Evolutionary conservation across 2,888 invertebrate species (phyloP).

Genomic region (Mythimna lalbum): DNA sequence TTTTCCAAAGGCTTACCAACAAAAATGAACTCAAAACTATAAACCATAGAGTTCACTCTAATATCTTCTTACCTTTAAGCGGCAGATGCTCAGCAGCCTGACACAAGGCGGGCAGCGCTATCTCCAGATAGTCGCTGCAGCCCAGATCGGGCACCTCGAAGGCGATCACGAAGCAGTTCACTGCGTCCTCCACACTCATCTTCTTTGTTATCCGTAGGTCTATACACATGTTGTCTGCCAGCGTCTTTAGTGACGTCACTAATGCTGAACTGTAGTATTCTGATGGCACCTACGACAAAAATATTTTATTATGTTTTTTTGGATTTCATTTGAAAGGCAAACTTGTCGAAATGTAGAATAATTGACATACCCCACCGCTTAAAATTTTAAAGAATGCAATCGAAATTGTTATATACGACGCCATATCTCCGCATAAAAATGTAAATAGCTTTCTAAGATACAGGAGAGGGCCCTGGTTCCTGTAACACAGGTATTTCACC

Average conservation of each 20-base stretch:
- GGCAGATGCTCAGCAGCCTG: conserved; percentile 94
- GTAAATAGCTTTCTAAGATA: no score
- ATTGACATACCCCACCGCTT: no score
- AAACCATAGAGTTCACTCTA: no score
- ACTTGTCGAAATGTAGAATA: no score
- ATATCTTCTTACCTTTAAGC: conserved; percentile 87
- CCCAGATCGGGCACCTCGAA: conserved; percentile 94
- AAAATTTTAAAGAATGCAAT: no score
- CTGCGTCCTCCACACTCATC: conserved; percentile 89
- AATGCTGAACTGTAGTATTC: conserved; percentile 91
- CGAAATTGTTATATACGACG: no score
- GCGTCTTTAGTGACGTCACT: conserved; percentile 93
- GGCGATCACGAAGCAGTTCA: conserved; percentile 92
- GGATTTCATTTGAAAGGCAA: background rate
- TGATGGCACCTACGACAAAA: conserved; percentile 81
- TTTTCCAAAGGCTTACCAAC: no score
- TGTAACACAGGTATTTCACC: no score
- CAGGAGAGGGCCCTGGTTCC: no score
- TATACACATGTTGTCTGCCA: conserved; percentile 93
- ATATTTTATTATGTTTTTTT: background rate
- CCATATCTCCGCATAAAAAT: no score
- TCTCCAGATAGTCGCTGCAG: conserved; percentile 95
- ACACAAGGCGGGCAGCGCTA: conserved; percentile 94
- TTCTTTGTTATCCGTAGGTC: conserved; percentile 91
- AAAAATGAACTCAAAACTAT: no score